Base-by-base conservation (phyloP, 2,113 vertebrate species). In the Clinocottus analis region DNA sequence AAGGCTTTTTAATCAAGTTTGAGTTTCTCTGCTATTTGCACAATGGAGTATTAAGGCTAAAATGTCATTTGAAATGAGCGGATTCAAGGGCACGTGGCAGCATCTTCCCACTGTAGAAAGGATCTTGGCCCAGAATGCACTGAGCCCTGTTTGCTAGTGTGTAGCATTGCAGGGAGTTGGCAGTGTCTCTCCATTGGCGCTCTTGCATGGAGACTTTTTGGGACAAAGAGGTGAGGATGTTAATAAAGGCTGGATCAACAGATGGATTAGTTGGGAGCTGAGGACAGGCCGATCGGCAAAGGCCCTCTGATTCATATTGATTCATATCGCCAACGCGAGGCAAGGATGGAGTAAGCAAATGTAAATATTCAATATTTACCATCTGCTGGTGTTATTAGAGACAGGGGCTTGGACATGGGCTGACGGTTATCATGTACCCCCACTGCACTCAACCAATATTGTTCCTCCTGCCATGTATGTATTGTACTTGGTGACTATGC, bases 301-400 rank as follows among this genome's bases (percentile, higher is more conserved):
- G 73, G 53, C 84, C 55, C 62, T 69, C 68, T 12, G 75, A 92
- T 92, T 92, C 85, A 80, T 90, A 94, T 94, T 90, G 93, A 94
- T 93, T 94, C 90, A 85, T 88, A 91, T 89, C 72, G 84, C 87
- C 91, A 77, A 89, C 79, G 64, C 13, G 53, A 90, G 89, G 70
- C 79, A 86, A 91, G 89, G 87, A 88, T 51, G 89, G 85, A 90
- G 91, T 93, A 93, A 91, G 93, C 92, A 93, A 94, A 93, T 95
- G 93, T 93, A 95, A 94, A 95, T 94, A 95, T 95, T 94, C 90
- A 95, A 95, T 95, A 95, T 95, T 95, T 94, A 94, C 94, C 79
- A 89, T 94, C 66, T 78, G 80, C 87, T 84, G 82, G 19, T 92
- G 93, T 95, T 95, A 94, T 95, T 94, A 92, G 91, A 94, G 83